Evolutionary conservation across 2,797 vertebrate genomes (phyloP).

Genomic region (Alosa sapidissima): DNA sequence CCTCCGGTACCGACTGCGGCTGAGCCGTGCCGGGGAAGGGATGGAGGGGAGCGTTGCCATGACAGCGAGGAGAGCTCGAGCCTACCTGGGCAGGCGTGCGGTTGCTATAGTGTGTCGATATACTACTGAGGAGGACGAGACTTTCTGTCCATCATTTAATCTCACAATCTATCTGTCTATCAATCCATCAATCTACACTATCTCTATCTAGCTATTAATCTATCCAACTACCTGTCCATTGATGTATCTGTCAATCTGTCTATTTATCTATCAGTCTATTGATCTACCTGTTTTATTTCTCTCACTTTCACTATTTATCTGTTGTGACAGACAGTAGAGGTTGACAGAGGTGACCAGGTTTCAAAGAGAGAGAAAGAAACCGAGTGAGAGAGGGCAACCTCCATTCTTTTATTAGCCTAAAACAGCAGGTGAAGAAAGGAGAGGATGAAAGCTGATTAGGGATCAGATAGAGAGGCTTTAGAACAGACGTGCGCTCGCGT

Average conservation of each 20-base stretch:
- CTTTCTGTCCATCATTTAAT: conserved; percentile 1
- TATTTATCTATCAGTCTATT: background rate
- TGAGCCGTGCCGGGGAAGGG: conserved; percentile 28
- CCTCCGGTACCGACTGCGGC: background rate
- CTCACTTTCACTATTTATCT: background rate
- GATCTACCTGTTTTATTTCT: background rate
- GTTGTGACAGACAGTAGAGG: background rate
- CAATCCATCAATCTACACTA: background rate
- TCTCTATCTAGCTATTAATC: background rate
- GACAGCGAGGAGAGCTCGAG: conserved; percentile 65
- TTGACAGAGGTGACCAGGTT: background rate
- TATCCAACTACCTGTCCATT: background rate
- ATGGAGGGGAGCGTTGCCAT: conserved; percentile 71
- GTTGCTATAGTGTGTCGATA: background rate
- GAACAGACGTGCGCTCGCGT: background rate
- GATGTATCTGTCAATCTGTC: background rate
- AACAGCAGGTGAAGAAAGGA: background rate
- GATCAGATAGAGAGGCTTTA: background rate
- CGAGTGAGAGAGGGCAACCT: background rate
- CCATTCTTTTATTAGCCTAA: background rate
- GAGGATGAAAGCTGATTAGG: background rate
- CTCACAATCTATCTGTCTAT: conserved; percentile 19
- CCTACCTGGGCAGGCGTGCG: conserved; percentile 27
- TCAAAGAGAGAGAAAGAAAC: background rate
- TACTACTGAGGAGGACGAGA: background rate